Base-by-base conservation (phyloP, 2,888 invertebrate species). In the Lasioglossum leucozonium region DNA sequence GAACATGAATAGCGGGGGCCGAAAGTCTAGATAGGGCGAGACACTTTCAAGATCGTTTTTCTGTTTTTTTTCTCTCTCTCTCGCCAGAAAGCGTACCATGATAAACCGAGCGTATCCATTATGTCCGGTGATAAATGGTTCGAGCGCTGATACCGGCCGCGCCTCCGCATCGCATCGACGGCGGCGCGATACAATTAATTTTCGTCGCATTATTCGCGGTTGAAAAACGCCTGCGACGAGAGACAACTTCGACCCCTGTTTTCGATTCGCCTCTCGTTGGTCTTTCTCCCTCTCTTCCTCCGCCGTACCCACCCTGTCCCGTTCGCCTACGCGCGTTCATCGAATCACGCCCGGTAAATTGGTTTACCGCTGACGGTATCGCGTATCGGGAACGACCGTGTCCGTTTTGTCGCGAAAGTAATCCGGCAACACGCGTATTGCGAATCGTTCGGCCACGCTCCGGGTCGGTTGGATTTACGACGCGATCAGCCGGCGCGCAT, bases 101-200 rank as follows among this genome's bases (percentile, higher is more conserved):
- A 77, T 85, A 85, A 81, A 81, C 85, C 81, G 73, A 44, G 51
- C 51, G 85, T 85, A 86, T 86, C 86, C 86, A 78, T 78, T 86
- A 86, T 76, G 58, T 10, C 11, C n/a, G 16, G 82, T 86, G 86
- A 87, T 82, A 86, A 87, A 87, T 77, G 86, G 71, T 69, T 22
- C 47, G 69, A 22, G 22, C 55, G 47, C 79, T 73, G 73, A 69
- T 82, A 78, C 75, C 73, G 71, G 26, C 58, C 22, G 34, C 44
- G 11, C 51, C 30, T 40, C 26, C 83, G 44, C 72, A 5, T 22
- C 34, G 47, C 34, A 22, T 34, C 34, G 47, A n/a, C n/a, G n/a
- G n/a, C n/a, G n/a, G 11, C 47, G 80, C 84, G 88, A 90, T 90
- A 91, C 90, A 90, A 90, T 92, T 92, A 92, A 92, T 92, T 91